Evolutionary conservation across 2,888 invertebrate species (phyloP).

Genomic region (Drosophila mimica): DNA sequence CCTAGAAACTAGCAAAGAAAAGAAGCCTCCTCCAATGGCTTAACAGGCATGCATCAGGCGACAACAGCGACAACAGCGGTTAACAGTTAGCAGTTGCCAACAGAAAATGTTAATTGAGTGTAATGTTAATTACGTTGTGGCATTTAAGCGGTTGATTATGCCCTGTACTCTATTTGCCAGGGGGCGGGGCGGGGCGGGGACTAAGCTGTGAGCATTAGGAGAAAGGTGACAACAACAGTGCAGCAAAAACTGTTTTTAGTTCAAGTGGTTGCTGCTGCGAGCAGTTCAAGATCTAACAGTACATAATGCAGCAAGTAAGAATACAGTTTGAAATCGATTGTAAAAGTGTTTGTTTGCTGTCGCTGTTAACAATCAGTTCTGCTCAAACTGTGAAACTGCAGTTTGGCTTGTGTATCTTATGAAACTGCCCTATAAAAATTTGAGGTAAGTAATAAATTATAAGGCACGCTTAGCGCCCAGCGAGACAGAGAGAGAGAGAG

Average conservation of each 20-base stretch:
- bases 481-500: neutral
- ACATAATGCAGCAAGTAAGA: neutral
- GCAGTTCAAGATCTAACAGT: neutral
- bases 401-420: conserved; percentile 2
- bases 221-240: conserved; percentile 16
- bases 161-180: neutral
- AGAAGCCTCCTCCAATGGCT: conserved; percentile 17
- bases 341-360: neutral
- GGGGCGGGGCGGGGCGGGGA: neutral
- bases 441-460: conserved; percentile 58
- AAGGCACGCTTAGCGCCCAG: conserved; percentile 56
- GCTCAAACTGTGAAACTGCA: conserved; percentile 26
- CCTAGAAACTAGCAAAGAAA: conserved; percentile 21
- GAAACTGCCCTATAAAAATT: conserved; percentile 25
- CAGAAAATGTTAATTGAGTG: conserved; percentile 78
- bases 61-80: conserved; percentile 57
- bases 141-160: conserved; percentile 63
- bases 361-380: neutral
- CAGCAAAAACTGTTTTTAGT: conserved; percentile 23
- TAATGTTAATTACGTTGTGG: conserved; percentile 76
- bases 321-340: neutral
- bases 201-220: conserved; percentile 16
- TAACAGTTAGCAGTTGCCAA: conserved; percentile 69
- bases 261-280: neutral
- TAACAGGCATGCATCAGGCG: conserved; percentile 39